Conservation (phyloP, 2,797 vertebrate genomes). For the Phataginus tricuspis region DNA sequence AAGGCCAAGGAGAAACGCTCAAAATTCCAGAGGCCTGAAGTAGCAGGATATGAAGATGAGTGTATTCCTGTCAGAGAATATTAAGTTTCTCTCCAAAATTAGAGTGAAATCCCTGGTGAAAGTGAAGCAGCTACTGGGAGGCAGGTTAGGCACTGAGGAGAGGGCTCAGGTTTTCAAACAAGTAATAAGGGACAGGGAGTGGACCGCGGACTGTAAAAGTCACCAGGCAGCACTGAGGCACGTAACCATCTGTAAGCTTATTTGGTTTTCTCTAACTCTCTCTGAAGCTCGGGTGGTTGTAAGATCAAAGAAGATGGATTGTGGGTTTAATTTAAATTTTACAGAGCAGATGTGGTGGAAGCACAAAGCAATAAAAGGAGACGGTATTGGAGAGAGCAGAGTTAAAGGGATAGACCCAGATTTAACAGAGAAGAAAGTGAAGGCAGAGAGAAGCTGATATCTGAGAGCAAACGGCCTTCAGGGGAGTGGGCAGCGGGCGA, state of each 20-base stretch:
- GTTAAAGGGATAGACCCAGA: neutral
- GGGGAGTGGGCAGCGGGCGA: neutral
- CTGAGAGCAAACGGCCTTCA: neutral
- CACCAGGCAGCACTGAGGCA: neutral
- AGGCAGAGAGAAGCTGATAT: neutral
- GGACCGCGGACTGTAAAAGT: slow-evolving; percentile 3
- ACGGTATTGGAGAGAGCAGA: neutral
- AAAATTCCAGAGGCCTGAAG: neutral
- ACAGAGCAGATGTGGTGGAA: slow-evolving; percentile 24
- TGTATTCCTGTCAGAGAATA: neutral
- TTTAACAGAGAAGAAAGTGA: neutral
- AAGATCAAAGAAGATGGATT: slow-evolving; percentile 53
- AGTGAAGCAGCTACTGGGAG: neutral
- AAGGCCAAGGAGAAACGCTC: neutral
- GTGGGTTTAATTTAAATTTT: slow-evolving; percentile 61
- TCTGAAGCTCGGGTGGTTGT: slow-evolving; percentile 33
- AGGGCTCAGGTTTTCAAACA: neutral
- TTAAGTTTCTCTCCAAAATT: slow-evolving; percentile 26
- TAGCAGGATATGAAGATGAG: neutral
- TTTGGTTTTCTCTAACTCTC: slow-evolving; percentile 49
- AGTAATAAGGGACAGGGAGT: neutral
- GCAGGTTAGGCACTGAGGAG: neutral
- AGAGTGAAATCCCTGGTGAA: neutral
- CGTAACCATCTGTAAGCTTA: neutral
- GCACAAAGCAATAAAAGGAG: slow-evolving; percentile 10